Base-by-base conservation (phyloP, 2,888 invertebrate genomes). In the Magallana nippona region DNA sequence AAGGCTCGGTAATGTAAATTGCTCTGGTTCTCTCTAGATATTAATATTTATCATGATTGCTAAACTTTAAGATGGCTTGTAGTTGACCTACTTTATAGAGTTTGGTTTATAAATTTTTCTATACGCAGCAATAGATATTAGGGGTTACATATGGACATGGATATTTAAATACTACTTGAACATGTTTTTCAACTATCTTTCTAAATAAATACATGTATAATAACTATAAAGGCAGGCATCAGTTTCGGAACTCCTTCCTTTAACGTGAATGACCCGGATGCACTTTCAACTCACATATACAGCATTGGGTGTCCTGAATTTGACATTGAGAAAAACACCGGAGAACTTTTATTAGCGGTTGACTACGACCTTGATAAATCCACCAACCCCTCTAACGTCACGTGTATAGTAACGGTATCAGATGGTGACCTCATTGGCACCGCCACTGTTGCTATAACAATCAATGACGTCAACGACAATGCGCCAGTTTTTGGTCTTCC, bases 321-420 rank as follows among this genome's bases (percentile, higher is more conserved):
- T 71, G 15, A 62, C 17, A 87, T 89, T 1, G 82, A 87, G 44
- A 79, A 87, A 3, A 60, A 86, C 11, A 82, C 83, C 5, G 89
- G 88, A 1, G 22, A 44, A 44, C 44, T 44, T 44, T 8, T 44
- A 44, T 44, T 44, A 44, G 44, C 44, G 44, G 44, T 44, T 15
- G 32, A 71, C 17, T 88, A 89, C 78, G 88, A 90, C 82, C 77
- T 89, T 1, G 90, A 91, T 57, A 83, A 79, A 10, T 60, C 55
- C 11, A 84, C 71, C 13, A 85, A 82, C 60, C 82, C 88, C 10
- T 62, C 86, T 3, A 62, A 78, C 13, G 85, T 86, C n/a, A 83
- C 86, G 1, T 83, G 90, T 44, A 85, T 83, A 3, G 86, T 88
- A 15, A 78, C 58, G n/a, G 86, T 86, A 63, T 79, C 83, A 15